Evolutionary conservation across 2,113 vertebrate species (phyloP).

Genomic region (Henicopernis longicauda): DNA sequence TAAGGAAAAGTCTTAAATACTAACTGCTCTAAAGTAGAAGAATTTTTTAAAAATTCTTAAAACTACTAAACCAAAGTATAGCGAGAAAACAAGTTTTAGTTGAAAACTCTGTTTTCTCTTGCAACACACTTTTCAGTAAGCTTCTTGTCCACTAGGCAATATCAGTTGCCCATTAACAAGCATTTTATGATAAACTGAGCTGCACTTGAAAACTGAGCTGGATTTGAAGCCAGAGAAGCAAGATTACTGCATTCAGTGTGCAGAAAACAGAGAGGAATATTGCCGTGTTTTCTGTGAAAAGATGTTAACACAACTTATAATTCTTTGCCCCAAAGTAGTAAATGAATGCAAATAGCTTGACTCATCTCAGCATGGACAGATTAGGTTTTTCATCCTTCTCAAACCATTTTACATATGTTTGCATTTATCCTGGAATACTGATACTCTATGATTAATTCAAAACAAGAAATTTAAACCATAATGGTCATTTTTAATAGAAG

Average conservation of each 20-base stretch:
- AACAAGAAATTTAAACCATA: neutral
- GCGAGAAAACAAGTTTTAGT: neutral
- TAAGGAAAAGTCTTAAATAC: neutral
- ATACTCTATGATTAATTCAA: neutral
- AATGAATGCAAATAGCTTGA: neutral
- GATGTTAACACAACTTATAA: neutral
- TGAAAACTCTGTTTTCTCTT: neutral
- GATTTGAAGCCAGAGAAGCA: neutral
- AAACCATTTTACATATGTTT: neutral
- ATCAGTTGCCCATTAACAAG: neutral
- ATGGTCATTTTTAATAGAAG: neutral
- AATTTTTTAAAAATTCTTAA: neutral
- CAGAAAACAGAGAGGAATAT: neutral
- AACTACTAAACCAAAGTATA: neutral
- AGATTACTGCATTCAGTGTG: neutral
- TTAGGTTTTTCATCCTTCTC: neutral
- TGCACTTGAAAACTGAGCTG: neutral
- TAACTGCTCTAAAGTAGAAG: neutral
- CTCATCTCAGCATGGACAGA: neutral
- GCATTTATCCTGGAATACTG: neutral
- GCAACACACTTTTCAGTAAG: neutral
- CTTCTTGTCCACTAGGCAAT: neutral
- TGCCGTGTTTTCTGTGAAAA: neutral
- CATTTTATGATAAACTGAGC: neutral
- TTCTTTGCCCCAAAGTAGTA: neutral